Evolutionary conservation across 2,888 invertebrate species (phyloP), one percentile per base, ranked within the genome.

Genomic region (Epistrophe grossulariae): DNA sequence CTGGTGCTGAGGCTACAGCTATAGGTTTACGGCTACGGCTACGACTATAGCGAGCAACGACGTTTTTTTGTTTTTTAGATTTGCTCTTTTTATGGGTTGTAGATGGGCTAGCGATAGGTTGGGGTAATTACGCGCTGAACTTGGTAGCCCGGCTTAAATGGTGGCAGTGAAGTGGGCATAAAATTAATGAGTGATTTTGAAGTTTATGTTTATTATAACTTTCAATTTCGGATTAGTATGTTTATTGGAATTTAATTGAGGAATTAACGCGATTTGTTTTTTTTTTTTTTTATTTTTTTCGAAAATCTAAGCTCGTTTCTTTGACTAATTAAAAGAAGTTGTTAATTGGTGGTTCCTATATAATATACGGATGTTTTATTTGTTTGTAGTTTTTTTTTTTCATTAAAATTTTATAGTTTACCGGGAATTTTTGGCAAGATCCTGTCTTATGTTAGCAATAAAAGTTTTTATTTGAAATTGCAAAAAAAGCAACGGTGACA

Each of bases 61-160:
- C 11, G 35, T 24, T 50, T 50, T 35, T 73, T 43, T 7, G 35
- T 24, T 50, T 50, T 35, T 73, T 43, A 72, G 74, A 66, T 76
- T 76, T 83, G 74, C 81, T 71, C 52, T 74, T 82, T 87, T 79
- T 74, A 78, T 83, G 74, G 64, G 68, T 72, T 83, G 79, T 83
- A 83, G 83, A 83, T 79, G 79, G 87, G 68, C 38, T 38, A 66
- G 71, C 79, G 83, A 87, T 87, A 76, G 79, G 71, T 72, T 55
- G 87, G 35, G 64, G 79, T 87, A 87, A 87, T 87, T 82, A 83
- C 83, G 83, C 87, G 83, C 79, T 87, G 87, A 87, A 87, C 87
- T 87, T 87, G 87, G 83, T 68, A 60, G 72, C 70, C 40, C 24
- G 57, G 38, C 52, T 72, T 76, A 76, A 83, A 72, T 76, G 83